Evolutionary conservation across 2,113 vertebrate genomes (phyloP).

Genomic region (Callocephalon fimbriatum): DNA sequence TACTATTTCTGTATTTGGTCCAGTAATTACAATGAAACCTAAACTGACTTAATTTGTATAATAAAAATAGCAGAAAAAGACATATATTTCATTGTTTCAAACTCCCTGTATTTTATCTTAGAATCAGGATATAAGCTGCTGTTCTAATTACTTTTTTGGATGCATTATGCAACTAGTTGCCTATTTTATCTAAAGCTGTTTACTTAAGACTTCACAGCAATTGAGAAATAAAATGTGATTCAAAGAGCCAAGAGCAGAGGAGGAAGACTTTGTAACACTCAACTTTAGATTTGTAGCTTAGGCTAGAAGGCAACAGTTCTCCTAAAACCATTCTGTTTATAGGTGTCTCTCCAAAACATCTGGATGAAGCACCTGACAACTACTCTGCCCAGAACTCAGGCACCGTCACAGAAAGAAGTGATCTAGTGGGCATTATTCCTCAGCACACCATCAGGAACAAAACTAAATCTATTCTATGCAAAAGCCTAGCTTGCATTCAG

Average conservation of each 20-base stretch:
- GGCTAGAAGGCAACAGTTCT: neutral
- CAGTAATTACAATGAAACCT: neutral
- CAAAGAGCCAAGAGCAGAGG: neutral
- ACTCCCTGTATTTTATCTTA: neutral
- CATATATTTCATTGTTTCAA: neutral
- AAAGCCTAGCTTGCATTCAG: neutral
- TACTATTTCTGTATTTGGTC: neutral
- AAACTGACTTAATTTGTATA: neutral
- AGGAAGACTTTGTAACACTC: neutral
- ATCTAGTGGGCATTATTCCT: neutral
- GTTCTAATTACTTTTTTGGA: neutral
- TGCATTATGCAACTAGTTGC: neutral
- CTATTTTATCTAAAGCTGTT: neutral
- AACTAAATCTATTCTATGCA: neutral
- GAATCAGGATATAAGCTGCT: neutral
- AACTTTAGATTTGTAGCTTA: neutral
- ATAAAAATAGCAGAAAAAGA: neutral
- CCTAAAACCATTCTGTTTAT: neutral
- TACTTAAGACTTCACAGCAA: neutral
- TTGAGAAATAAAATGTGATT: neutral
- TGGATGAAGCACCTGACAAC: neutral
- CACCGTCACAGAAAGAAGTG: neutral
- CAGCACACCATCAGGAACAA: neutral
- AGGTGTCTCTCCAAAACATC: neutral
- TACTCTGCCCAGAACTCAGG: neutral